Conservation (phyloP, 1,140 invertebrate species). For the Drosophila bipectinata region DNA sequence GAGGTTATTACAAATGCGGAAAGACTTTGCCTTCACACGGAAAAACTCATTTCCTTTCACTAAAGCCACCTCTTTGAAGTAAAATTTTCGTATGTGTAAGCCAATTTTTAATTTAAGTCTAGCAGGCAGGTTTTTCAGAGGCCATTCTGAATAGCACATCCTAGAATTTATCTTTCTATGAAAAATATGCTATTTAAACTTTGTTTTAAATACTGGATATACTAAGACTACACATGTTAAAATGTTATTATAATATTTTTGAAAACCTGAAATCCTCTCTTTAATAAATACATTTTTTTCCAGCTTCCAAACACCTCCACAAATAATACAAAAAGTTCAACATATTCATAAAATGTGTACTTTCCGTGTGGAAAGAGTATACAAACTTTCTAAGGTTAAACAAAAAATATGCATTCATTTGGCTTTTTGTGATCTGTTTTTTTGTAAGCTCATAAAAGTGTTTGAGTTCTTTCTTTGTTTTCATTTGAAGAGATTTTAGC, state of each 20-base stretch:
- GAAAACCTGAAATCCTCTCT: too few relatives aligned
- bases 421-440: conserved; percentile 1
- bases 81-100: neutral
- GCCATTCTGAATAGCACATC: too few relatives aligned
- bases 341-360: neutral
- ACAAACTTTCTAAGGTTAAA: neutral
- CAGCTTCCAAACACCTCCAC: too few relatives aligned
- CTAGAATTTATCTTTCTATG: too few relatives aligned
- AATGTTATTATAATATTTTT: too few relatives aligned
- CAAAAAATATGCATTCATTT: conserved; percentile 8
- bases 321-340: too few relatives aligned
- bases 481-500: conserved; percentile 31
- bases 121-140: neutral
- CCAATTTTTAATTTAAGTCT: neutral
- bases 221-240: too few relatives aligned
- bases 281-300: too few relatives aligned
- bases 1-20: neutral
- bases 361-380: conserved; percentile 3
- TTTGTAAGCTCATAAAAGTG: conserved; percentile 54
- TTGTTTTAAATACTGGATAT: too few relatives aligned
- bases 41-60: conserved; percentile 1
- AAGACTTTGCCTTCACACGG: neutral
- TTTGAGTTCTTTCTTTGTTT: conserved; percentile 45
- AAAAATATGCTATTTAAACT: too few relatives aligned
- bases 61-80: neutral